Evolutionary conservation across 2,113 vertebrate genomes (phyloP).

Genomic region (Tor tambroides): DNA sequence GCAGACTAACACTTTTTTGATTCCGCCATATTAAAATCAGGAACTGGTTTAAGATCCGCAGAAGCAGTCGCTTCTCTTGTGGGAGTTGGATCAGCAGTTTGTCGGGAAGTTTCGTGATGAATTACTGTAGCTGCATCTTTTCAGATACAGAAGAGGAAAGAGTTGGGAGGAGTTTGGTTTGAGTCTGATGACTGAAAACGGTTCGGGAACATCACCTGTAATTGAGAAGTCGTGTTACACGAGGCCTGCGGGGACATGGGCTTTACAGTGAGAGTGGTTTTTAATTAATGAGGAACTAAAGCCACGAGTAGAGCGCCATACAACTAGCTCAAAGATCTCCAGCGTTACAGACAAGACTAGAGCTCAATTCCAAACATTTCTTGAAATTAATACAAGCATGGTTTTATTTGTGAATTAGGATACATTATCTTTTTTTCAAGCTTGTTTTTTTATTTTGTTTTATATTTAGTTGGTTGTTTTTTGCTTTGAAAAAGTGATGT

Average conservation of each 20-base stretch:
- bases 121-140: not conserved
- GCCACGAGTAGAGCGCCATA: not conserved
- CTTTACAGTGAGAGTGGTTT: not conserved
- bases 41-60: not conserved
- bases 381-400: not conserved
- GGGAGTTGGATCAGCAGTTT: not conserved
- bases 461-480: not conserved
- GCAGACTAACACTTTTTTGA: not conserved
- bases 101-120: not conserved
- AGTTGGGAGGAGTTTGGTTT: not conserved
- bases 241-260: not conserved
- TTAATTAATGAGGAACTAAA: not conserved
- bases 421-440: not conserved
- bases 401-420: not conserved
- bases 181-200: not conserved
- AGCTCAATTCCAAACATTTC: not conserved
- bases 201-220: not conserved
- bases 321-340: not conserved
- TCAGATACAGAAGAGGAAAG: not conserved
- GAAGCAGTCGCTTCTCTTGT: not conserved
- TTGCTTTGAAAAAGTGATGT: constrained; percentile 38
- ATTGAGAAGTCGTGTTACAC: not conserved
- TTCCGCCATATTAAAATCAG: not conserved
- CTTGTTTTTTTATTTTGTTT: not conserved
- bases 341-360: not conserved